A percentile compares a stretch with the other conserved stretches of the same genome.
phyloP scores from a whole-genome alignment of 1,140 invertebrate species.

The Calliopsis andreniformis region DNA sequence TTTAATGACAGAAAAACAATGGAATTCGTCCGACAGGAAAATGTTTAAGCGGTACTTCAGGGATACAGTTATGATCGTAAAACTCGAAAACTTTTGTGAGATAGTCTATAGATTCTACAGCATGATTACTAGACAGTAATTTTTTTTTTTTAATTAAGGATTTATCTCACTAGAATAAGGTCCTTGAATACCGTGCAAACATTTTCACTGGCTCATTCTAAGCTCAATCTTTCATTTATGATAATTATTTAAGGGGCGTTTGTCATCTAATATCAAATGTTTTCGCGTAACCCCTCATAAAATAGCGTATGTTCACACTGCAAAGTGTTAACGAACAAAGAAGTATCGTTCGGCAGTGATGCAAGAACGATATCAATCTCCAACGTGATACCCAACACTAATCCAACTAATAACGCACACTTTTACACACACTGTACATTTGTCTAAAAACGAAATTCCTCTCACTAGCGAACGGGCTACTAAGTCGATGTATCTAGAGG shows the following conservation, averaged over 20 bases:
- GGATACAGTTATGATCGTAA: too few species aligned
- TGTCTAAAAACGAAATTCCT: slow-evolving; percentile 16
- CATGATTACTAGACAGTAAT: too few species aligned
- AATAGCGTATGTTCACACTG: background rate
- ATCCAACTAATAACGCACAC: background rate
- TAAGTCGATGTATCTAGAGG: background rate
- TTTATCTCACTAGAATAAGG: too few species aligned
- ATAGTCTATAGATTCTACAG: too few species aligned
- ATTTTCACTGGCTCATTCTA: background rate
- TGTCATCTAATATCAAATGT: slow-evolving; percentile 6
- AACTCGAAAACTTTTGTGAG: too few species aligned
- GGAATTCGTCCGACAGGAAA: too few species aligned
- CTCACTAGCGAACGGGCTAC: background rate
- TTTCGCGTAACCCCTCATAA: background rate
- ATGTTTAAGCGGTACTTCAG: too few species aligned
- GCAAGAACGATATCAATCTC: background rate
- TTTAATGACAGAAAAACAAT: too few species aligned
- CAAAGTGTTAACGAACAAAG: background rate
- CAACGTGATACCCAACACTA: background rate
- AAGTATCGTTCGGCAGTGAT: background rate
- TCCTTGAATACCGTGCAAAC: background rate
- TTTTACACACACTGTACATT: background rate
- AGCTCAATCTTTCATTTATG: slow-evolving; percentile 29
- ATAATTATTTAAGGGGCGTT: slow-evolving; percentile 19
- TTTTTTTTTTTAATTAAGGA: too few species aligned